Evolutionary conservation across 1,140 invertebrate species (phyloP), one percentile per base, ranked within the genome.

Genomic region (Phymastichus coffea): DNA sequence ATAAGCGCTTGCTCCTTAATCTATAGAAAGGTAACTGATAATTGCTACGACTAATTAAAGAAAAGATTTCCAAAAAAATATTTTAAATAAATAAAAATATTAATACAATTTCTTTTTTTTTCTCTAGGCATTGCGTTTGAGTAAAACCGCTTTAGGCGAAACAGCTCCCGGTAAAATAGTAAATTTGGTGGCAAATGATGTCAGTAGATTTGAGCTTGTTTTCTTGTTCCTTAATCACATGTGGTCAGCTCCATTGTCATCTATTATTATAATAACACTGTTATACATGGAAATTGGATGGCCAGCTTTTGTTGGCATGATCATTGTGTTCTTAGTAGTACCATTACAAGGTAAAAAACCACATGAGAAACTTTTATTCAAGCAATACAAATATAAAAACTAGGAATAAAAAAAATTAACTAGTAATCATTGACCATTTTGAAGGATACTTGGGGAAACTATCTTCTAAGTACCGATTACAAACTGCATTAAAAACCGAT

Each of bases 161-260:
- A 89, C 89, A 1, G 88, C 91, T 10, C 84, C 87, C 2, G 92
- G 92, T 1, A 90, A 93, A 77, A 86, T 93, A 51, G 88, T 92
- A 2, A 93, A 93, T 77, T 73, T 92, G 4, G 79, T 93, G 49
- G 89, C 90, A 2, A 92, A 91, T 69, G 90, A 92, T 65, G 83
- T 86, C 4, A 86, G 82, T 57, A 73, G 85, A 38, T 85, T 86
- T 52, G 85, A 86, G 70, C 67, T 82, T 8, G 79, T 82, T 4
- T 78, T 78, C 2, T 70, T 84, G 4, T 80, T 84, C 57, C 70
- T 85, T 12, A 80, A 85, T 70, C 75, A 81, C 63, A 78, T 86
- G 75, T 86, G 84, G 84, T 74, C 81, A 0, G 87, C 86, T 0
- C 88, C 89, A 4, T 47, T 87, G 0, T 81, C 84, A 15, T 78